Conservation (phyloP, 2,888 invertebrate species). For the Heteromurus nitidus region DNA sequence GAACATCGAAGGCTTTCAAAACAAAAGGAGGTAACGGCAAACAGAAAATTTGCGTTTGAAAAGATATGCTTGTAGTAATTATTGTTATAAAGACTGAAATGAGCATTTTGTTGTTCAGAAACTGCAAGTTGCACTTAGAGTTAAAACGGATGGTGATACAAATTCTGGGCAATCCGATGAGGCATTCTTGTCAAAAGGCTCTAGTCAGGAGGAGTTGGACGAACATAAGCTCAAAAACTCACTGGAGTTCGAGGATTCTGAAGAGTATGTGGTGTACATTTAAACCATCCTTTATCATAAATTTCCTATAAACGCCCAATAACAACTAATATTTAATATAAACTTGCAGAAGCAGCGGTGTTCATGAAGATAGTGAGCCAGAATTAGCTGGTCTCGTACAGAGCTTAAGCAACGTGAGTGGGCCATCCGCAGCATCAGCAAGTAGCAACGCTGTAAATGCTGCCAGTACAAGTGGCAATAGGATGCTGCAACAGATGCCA, state of each 20-base stretch:
- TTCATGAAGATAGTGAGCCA: slow-evolving; percentile 79
- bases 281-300: not conserved
- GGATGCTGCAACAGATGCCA: slow-evolving; percentile 53
- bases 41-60: too few relatives aligned
- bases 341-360: slow-evolving; percentile 78
- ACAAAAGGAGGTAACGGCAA: slow-evolving; percentile 70
- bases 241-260: slow-evolving; percentile 75
- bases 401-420: slow-evolving; percentile 61
- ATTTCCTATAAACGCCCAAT: not conserved
- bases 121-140: slow-evolving; percentile 62
- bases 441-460: slow-evolving; percentile 13
- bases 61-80: too few relatives aligned
- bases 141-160: slow-evolving; percentile 74
- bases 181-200: slow-evolving; percentile 78
- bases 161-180: slow-evolving; percentile 78
- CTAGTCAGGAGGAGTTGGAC: slow-evolving; percentile 78
- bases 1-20: slow-evolving; percentile 69
- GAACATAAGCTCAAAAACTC: slow-evolving; percentile 73
- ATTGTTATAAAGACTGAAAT: too few relatives aligned
- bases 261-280: slow-evolving; percentile 74
- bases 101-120: slow-evolving; percentile 63
- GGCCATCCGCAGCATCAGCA: slow-evolving; percentile 31
- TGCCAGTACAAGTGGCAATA: slow-evolving; percentile 11
- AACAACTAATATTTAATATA: slow-evolving; percentile 1
- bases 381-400: slow-evolving; percentile 74